Conservation (phyloP, 2,113 vertebrate species). For the Percina caprodes region DNA sequence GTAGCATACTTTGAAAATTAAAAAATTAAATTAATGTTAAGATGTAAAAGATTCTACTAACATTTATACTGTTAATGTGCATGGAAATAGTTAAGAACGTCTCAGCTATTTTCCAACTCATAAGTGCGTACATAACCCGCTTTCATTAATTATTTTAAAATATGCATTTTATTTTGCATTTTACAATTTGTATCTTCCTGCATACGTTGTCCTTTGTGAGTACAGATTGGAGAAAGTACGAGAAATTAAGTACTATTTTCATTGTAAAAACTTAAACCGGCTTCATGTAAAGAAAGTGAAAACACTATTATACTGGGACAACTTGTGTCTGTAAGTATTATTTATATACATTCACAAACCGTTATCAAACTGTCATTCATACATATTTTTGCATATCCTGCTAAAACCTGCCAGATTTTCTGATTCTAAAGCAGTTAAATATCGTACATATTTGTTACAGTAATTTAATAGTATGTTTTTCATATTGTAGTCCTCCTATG, state of each 20-base stretch:
- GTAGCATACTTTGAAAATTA: no score
- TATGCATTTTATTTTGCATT: not conserved
- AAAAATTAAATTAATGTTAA: no score
- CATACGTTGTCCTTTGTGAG: not conserved
- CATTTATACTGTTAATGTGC: not conserved
- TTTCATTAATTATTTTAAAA: not conserved
- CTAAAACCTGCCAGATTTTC: no score
- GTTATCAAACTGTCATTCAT: no score
- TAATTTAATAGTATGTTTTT: no score
- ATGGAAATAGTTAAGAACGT: not conserved
- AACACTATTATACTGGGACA: slow-evolving; percentile 1
- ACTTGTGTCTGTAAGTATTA: no score
- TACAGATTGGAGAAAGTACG: not conserved
- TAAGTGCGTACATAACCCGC: not conserved
- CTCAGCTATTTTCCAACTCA: not conserved
- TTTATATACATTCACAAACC: no score
- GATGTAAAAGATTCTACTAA: no score
- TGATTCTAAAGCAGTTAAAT: no score
- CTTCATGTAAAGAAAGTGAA: not conserved
- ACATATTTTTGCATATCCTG: no score
- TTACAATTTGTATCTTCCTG: not conserved
- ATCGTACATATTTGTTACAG: no score
- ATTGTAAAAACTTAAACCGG: not conserved
- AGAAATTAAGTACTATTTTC: not conserved
- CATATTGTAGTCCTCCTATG: no score